phyloP scores from a whole-genome alignment of 1,140 invertebrate species.

The Cydia splendana region DNA sequence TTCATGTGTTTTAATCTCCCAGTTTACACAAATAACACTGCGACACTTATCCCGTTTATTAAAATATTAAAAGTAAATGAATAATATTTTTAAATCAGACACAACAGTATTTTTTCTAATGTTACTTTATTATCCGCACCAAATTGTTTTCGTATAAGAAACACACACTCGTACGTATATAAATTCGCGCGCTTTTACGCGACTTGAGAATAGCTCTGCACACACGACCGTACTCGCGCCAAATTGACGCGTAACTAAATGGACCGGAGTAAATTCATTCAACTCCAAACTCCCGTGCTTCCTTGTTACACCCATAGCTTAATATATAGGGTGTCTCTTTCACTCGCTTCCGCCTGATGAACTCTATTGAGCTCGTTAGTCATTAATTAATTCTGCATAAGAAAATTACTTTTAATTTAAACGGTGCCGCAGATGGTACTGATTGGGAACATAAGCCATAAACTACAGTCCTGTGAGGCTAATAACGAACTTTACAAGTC shows the following conservation, averaged over 20 bases:
- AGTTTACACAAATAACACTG: conserved; percentile 30
- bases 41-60: not conserved
- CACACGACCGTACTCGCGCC: conserved; percentile 73
- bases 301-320: conserved; percentile 41
- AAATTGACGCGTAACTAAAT: conserved; percentile 78
- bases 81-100: not conserved
- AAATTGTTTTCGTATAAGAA: conserved; percentile 16
- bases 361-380: conserved; percentile 79
- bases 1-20: conserved; percentile 48
- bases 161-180: conserved; percentile 34
- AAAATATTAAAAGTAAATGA: conserved; percentile 18
- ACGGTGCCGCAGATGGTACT: conserved; percentile 66
- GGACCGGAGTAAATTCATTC: conserved; percentile 78
- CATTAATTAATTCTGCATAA: conserved; percentile 80
- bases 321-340: conserved; percentile 49
- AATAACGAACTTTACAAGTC: conserved; percentile 29
- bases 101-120: not conserved
- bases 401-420: conserved; percentile 80
- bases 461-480: conserved; percentile 30
- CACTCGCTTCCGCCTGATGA: conserved; percentile 75
- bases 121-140: conserved; percentile 16
- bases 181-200: conserved; percentile 66
- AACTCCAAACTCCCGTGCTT: conserved; percentile 61
- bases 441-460: conserved; percentile 37
- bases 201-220: conserved; percentile 27